Conservation (phyloP, 64 coral and sea anemone species). For the Montipora sp. region DNA sequence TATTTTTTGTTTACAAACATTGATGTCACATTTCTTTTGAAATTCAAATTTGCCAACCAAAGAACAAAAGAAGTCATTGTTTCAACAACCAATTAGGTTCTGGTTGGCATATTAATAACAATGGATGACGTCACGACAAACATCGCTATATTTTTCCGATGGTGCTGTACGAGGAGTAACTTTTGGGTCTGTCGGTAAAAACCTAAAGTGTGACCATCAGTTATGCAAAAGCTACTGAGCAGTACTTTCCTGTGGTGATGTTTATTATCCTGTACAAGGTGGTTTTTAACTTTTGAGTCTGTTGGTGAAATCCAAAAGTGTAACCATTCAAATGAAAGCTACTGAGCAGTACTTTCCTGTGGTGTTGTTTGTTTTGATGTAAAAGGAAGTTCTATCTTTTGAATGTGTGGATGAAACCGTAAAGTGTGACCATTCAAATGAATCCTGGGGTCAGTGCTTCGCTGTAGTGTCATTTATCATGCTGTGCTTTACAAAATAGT, state of each 20-base stretch:
- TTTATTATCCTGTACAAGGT: background rate
- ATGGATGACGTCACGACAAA: too few species aligned
- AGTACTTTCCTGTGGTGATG: background rate
- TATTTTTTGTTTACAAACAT: too few species aligned
- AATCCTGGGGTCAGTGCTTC: background rate
- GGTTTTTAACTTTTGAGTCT: background rate
- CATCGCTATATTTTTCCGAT: too few species aligned
- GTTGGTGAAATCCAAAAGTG: background rate
- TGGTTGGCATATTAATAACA: too few species aligned
- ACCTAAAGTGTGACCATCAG: background rate
- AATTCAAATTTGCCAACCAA: too few species aligned
- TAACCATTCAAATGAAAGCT: background rate
- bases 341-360: background rate
- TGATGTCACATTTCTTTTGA: too few species aligned
- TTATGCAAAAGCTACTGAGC: background rate
- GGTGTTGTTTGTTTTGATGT: background rate
- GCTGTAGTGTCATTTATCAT: background rate
- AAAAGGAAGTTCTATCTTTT: background rate
- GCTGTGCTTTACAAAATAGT: background rate
- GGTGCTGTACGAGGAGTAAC: background rate
- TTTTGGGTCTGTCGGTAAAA: background rate
- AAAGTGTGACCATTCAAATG: background rate
- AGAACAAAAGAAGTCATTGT: too few species aligned
- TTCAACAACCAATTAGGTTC: too few species aligned
- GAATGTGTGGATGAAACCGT: background rate